Conservation (phyloP, 2,113 vertebrate genomes). For the Triplophysa tibetana region DNA sequence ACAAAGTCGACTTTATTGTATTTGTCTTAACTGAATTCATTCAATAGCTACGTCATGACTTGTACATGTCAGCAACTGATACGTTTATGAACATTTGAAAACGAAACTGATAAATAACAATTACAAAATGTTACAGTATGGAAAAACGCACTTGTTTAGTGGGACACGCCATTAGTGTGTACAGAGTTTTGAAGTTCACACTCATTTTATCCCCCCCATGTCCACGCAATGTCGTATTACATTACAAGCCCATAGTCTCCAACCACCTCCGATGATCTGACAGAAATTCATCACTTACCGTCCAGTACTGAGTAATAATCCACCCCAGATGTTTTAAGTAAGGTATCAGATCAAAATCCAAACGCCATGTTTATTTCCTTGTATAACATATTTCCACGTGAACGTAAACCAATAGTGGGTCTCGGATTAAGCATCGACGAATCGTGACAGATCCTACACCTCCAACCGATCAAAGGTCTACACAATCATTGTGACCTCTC, state of each 20-base stretch:
- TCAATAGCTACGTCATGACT: not conserved
- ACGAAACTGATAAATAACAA: not conserved
- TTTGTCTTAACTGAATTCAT: not conserved
- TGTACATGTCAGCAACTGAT: not conserved
- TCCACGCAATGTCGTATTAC: not conserved
- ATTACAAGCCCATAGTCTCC: not conserved
- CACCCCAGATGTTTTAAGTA: not conserved
- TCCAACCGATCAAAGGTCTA: constrained; percentile 24
- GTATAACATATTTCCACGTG: constrained; percentile 15
- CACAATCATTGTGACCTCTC: constrained; percentile 13
- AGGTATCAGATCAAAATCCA: not conserved
- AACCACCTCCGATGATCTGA: not conserved
- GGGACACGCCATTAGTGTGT: too few relatives aligned
- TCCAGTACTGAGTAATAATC: constrained; percentile 22
- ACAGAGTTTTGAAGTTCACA: not conserved
- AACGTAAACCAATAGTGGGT: not conserved
- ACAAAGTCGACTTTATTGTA: not conserved
- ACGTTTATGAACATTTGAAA: not conserved
- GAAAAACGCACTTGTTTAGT: too few relatives aligned
- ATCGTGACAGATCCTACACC: not conserved
- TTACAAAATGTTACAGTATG: too few relatives aligned
- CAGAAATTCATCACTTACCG: constrained; percentile 25
- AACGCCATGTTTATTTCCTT: constrained; percentile 8
- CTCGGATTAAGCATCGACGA: not conserved
- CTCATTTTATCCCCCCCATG: not conserved